phyloP scores from a whole-genome alignment of 2,113 vertebrate species.

The Elaphurus davidianus region DNA sequence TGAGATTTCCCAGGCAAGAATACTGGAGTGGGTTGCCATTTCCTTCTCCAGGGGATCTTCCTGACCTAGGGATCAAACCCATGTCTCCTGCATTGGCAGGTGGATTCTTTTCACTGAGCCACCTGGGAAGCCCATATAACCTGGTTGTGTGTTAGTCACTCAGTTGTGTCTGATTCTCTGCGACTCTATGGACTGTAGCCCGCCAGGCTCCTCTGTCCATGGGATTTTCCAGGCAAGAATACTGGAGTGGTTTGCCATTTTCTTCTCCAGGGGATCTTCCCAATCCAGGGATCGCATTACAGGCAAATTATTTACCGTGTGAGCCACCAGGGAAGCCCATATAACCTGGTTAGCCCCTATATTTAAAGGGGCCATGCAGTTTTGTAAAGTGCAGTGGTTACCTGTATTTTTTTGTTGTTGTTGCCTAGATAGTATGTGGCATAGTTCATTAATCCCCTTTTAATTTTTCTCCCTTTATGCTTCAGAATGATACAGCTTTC shows the following conservation, averaged over 20 bases:
- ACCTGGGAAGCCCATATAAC: background rate
- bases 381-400: background rate
- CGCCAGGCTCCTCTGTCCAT: background rate
- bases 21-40: background rate
- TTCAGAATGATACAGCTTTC: conserved; percentile 19
- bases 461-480: conserved; percentile 23
- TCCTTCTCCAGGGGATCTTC: background rate
- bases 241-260: background rate
- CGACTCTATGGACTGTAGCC: background rate
- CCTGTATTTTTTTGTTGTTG: background rate
- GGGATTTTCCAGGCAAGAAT: background rate
- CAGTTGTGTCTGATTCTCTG: background rate
- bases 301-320: background rate
- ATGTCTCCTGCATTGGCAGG: background rate
- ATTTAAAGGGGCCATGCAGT: background rate
- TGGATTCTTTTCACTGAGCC: background rate
- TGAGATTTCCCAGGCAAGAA: background rate
- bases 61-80: background rate
- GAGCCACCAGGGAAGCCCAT: background rate
- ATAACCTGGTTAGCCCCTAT: background rate
- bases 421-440: background rate
- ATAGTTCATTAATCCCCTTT: conserved; percentile 26
- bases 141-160: background rate
- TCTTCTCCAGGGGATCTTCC: background rate
- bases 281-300: background rate